phyloP scores from a whole-genome alignment of 2,888 invertebrate genomes.

The Coleophora flavipennella region DNA sequence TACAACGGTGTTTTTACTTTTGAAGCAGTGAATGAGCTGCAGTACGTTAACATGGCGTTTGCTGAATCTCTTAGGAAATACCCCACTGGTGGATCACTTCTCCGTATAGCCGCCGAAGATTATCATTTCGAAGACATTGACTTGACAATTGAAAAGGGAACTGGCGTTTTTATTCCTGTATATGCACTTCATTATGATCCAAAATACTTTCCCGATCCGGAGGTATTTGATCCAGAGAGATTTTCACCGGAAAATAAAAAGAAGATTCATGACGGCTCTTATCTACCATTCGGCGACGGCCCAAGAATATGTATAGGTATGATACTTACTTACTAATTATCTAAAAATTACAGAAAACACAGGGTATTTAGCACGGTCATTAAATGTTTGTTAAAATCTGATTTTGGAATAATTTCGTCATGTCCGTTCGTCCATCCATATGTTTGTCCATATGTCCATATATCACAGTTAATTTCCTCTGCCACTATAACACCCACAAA shows the following conservation, averaged over 20 bases:
- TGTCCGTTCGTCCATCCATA: too few species aligned
- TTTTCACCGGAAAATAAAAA: conserved; percentile 1
- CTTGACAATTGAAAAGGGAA: background rate
- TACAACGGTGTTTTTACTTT: conserved; percentile 23
- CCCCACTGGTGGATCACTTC: conserved; percentile 21
- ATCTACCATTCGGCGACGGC: too few species aligned
- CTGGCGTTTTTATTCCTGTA: background rate
- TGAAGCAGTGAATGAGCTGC: conserved; percentile 11
- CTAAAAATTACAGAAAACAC: too few species aligned
- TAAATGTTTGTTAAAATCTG: too few species aligned
- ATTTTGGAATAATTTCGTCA: too few species aligned
- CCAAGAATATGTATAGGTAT: too few species aligned
- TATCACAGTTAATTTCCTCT: too few species aligned
- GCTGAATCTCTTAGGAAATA: conserved; percentile 41
- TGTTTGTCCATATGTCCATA: too few species aligned
- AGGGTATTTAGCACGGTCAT: too few species aligned
- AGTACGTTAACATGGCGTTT: conserved; percentile 28
- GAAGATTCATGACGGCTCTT: too few species aligned
- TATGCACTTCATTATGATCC: background rate
- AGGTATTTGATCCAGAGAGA: background rate
- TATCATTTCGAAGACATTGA: conserved; percentile 2
- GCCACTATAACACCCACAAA: too few species aligned
- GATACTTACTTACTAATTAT: too few species aligned
- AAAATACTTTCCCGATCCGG: background rate
- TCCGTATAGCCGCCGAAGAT: background rate